Conservation (phyloP, 2,797 vertebrate species). For the Catharus ustulatus region DNA sequence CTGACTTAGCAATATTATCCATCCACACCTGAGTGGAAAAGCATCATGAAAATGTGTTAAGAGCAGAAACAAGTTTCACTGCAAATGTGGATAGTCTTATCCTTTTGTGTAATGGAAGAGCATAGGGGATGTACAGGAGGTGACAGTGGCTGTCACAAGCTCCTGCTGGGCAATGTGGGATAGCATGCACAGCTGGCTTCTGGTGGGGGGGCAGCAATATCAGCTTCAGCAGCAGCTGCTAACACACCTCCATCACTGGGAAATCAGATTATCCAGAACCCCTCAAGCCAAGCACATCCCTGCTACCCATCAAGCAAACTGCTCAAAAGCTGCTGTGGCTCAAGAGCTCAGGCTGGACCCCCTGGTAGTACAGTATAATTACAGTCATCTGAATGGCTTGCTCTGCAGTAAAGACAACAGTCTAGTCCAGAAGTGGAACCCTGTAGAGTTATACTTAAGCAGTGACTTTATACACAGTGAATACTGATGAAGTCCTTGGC, state of each 20-base stretch:
- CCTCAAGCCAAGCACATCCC: neutral
- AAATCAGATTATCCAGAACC: constrained; percentile 41
- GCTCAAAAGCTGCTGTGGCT: constrained; percentile 26
- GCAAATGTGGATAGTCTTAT: neutral
- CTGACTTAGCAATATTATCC: neutral
- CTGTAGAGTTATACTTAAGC: constrained; percentile 4
- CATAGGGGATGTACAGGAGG: neutral
- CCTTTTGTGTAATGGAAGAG: neutral
- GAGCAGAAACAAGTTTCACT: neutral
- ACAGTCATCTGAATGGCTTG: constrained; percentile 15
- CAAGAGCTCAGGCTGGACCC: constrained; percentile 32
- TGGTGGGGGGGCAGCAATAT: neutral
- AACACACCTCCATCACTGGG: neutral
- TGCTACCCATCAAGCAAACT: constrained; percentile 2
- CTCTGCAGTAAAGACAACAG: constrained; percentile 35
- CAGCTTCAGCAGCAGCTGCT: constrained; percentile 41
- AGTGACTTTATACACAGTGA: neutral
- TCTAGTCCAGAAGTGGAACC: constrained; percentile 42
- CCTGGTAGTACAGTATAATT: neutral
- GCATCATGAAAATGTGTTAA: neutral
- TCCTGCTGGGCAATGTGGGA: neutral
- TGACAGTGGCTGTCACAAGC: neutral
- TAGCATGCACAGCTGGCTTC: neutral
- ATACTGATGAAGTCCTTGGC: constrained; percentile 56
- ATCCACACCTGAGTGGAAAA: neutral